These are phyloP conservation scores for Beris morrisii DNA, from an alignment of 2,888 invertebrate genomes.

Conservation along the genomic window DNA sequence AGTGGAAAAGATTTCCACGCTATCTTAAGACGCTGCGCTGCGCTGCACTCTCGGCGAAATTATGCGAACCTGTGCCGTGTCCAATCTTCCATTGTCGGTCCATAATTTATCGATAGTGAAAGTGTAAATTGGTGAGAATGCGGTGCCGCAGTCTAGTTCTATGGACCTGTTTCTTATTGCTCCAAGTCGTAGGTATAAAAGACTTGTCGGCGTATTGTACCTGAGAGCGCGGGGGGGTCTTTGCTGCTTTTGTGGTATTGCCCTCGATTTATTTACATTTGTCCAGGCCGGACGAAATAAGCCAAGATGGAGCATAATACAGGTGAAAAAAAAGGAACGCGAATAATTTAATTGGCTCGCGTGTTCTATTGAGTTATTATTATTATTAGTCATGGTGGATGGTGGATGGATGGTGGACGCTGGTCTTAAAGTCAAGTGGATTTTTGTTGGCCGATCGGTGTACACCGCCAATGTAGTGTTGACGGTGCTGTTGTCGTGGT, in stretches of 20 bases:
- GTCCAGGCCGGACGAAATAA: not conserved
- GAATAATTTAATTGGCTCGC: conserved; percentile 39
- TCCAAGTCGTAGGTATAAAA: not conserved
- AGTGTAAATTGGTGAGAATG: conserved; percentile 36
- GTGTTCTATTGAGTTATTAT: conserved; percentile 39
- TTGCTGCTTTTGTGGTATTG: not conserved
- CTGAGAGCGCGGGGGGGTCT: not conserved
- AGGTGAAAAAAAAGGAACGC: conserved; percentile 4
- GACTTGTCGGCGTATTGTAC: not conserved
- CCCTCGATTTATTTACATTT: not conserved
- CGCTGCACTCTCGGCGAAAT: conserved; percentile 20
- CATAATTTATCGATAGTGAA: conserved; percentile 36
- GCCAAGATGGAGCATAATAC: conserved; percentile 12
- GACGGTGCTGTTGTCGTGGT: conserved; percentile 34
- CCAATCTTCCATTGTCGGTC: conserved; percentile 16
- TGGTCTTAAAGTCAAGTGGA: conserved; percentile 27
- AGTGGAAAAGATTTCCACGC: conserved; percentile 27
- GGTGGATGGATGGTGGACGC: conserved; percentile 1
- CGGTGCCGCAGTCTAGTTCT: conserved; percentile 20
- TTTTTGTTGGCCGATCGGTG: conserved; percentile 20
- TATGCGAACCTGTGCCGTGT: conserved; percentile 17
- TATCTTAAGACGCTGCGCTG: conserved; percentile 14
- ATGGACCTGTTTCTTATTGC: conserved; percentile 20
- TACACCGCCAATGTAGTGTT: conserved; percentile 11
- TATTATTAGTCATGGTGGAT: conserved; percentile 38